Evolutionary conservation across 2,113 vertebrate genomes (phyloP), one percentile per base, ranked within the genome.

Genomic region (Dolichotis patagonum): DNA sequence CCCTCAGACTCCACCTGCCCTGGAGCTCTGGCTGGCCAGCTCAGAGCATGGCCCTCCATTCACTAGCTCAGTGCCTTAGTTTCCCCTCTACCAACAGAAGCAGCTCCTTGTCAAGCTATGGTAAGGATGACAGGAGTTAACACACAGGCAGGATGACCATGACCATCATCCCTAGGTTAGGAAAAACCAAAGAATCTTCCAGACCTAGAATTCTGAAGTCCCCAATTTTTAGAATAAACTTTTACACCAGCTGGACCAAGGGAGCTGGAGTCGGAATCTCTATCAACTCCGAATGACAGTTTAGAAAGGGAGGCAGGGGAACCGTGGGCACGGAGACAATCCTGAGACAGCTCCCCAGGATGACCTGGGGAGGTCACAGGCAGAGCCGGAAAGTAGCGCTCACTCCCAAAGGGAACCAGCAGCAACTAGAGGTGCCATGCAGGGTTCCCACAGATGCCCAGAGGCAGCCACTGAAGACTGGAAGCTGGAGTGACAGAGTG

Each of bases 311-410:
- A 49, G 84, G 13, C 1, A 10, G 16, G 19, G 43, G 54, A 30
- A 62, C 52, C 4, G 1, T 0, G 1, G 10, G 7, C 43, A 32
- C 1, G 8, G 8, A 46, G 16, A 38, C 30, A 24, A 56, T 35
- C 54, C 3, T 0, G 24, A 41, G 60, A 63, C 26, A 5, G 28
- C 32, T 19, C 22, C 4, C 46, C 17, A 2, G 4, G n/a, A n/a
- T n/a, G n/a, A n/a, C n/a, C n/a, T n/a, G n/a, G n/a, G 26, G 54
- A 38, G 67, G 69, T 62, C 78, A 54, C 30, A 41, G 26, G 9
- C 3, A 35, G 35, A 32, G 8, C 28, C 43, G 9, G n/a, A 30
- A 26, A 46, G 7, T 5, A 5, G 35, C 19, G 9, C 12, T 19
- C n/a, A 7, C 11, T 30, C 0, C 24, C 9, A 3, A 32, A 22